Percentiles rank a stretch among this genome's conserved stretches.
Evolutionary conservation across 2,797 vertebrate genomes (phyloP).

Genomic region (Alcedo atthis): DNA sequence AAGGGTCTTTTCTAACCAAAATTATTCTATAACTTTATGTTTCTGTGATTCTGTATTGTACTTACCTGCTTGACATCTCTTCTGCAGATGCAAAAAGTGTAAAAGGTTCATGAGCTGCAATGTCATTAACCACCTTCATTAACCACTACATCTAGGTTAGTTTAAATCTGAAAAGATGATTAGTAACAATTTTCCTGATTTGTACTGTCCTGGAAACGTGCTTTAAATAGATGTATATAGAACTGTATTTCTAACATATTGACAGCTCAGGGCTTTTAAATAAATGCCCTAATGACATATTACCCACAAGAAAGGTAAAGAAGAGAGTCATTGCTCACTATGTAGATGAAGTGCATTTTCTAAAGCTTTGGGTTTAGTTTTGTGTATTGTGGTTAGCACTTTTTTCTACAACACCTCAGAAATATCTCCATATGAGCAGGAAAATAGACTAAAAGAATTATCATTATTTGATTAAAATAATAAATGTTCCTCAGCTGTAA

Average conservation of each 20-base stretch:
- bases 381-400: neutral
- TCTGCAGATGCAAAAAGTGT: too few relatives aligned
- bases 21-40: too few relatives aligned
- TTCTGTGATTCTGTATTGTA: neutral
- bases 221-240: neutral
- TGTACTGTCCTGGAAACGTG: neutral
- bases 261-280: neutral
- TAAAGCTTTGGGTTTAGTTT: neutral
- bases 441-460: neutral
- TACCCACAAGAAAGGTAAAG: neutral
- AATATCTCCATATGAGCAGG: neutral
- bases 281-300: neutral
- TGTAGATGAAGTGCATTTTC: neutral
- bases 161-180: neutral
- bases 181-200: neutral
- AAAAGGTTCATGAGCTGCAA: neutral
- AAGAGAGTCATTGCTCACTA: neutral
- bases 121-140: neutral
- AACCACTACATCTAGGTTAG: neutral
- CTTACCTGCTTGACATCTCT: neutral
- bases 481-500: constrained; percentile 12
- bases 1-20: too few relatives aligned
- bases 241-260: neutral
- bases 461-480: constrained; percentile 28
- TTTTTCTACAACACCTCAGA: neutral